These are phyloP conservation scores for Chloroclysta siterata DNA, from an alignment of 2,888 invertebrate genomes.

Conservation along the genomic window DNA sequence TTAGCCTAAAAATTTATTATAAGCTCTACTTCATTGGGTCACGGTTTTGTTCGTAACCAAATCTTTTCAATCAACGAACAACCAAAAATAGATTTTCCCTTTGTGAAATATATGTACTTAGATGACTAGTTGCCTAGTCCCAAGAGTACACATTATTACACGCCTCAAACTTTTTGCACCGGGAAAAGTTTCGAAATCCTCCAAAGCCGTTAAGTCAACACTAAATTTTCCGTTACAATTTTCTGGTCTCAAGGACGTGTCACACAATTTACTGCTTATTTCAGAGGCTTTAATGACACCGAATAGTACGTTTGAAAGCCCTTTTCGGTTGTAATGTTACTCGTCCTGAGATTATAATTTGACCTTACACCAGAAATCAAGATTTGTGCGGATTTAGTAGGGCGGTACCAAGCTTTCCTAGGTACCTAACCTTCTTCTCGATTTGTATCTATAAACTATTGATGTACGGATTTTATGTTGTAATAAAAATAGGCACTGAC, in stretches of 20 bases:
- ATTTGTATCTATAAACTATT: slow-evolving; percentile 64
- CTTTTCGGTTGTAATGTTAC: slow-evolving; percentile 51
- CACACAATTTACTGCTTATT: slow-evolving; percentile 38
- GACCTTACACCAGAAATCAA: slow-evolving; percentile 38
- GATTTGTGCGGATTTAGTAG: slow-evolving; percentile 50
- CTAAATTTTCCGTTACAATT: slow-evolving; percentile 24
- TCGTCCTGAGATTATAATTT: slow-evolving; percentile 55
- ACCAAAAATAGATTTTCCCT: slow-evolving; percentile 50
- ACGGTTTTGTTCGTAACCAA: too few relatives aligned
- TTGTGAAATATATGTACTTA: slow-evolving; percentile 27
- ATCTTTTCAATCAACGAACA: too few relatives aligned
- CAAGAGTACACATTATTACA: slow-evolving; percentile 7
- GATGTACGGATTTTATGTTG: slow-evolving; percentile 61
- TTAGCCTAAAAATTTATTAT: too few relatives aligned
- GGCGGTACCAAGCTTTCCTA: slow-evolving; percentile 44
- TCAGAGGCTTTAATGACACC: slow-evolving; percentile 53
- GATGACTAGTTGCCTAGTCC: slow-evolving; percentile 12
- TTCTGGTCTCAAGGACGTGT: slow-evolving; percentile 36
- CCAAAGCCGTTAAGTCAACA: slow-evolving; percentile 26
- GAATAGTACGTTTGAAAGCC: slow-evolving; percentile 47
- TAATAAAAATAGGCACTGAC: slow-evolving; percentile 62
- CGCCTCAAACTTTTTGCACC: slow-evolving; percentile 22
- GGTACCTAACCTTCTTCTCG: slow-evolving; percentile 48
- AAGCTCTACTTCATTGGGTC: too few relatives aligned
- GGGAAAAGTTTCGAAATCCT: slow-evolving; percentile 25